These are phyloP conservation scores for Epizoanthus ramosus DNA, from an alignment of 92 coral and sea anemone species.

Conservation along the genomic window DNA sequence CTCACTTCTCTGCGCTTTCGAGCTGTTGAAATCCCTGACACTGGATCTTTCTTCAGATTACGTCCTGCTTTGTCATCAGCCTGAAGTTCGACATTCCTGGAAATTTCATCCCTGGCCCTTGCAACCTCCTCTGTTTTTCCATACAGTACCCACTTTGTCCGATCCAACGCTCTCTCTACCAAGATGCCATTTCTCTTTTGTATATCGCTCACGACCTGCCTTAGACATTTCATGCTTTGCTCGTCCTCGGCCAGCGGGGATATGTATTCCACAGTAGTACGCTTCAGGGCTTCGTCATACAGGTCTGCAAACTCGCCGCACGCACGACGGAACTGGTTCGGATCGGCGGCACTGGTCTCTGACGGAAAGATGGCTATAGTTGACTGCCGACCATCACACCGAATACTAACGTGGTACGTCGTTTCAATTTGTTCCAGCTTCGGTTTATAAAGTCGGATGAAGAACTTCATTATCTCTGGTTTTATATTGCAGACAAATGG, in stretches of 20 bases:
- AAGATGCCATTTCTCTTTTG: conserved; percentile 15
- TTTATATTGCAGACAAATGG: conserved; percentile 14
- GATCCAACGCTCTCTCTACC: conserved; percentile 27
- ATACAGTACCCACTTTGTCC: conserved; percentile 25
- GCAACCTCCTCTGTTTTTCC: conserved; percentile 14
- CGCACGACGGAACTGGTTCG: conserved; percentile 1
- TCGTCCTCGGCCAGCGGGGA: neutral
- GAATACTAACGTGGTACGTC: neutral
- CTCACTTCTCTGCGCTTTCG: neutral
- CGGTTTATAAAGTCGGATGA: conserved; percentile 21
- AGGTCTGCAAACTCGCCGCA: conserved; percentile 15
- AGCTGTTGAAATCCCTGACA: neutral
- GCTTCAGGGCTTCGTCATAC: conserved; percentile 17
- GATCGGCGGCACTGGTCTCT: neutral
- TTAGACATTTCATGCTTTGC: neutral
- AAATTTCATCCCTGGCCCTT: conserved; percentile 15
- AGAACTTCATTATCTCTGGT: conserved; percentile 27
- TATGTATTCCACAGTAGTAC: conserved; percentile 1
- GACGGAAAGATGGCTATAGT: conserved; percentile 17
- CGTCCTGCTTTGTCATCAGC: neutral
- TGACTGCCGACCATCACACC: conserved; percentile 8
- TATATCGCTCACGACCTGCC: conserved; percentile 6
- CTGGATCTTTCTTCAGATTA: neutral
- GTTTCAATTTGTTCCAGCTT: conserved; percentile 16
- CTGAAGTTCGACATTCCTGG: neutral